Base-by-base conservation (phyloP, 2,888 invertebrate species). In the Beris chalybata region DNA sequence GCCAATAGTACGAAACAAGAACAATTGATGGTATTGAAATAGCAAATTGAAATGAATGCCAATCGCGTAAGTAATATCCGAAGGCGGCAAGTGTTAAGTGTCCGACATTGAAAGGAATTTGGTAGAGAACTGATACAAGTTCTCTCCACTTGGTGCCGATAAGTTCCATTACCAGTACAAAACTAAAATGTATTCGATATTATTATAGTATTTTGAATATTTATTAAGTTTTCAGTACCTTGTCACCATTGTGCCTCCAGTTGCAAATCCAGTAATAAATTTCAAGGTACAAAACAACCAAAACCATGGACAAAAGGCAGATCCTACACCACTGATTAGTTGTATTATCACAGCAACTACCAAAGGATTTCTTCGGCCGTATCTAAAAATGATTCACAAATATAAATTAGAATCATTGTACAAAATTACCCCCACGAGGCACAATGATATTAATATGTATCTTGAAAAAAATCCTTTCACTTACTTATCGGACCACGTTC, bases 221-320 rank as follows among this genome's bases (percentile, higher is more conserved):
- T 12, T 53, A 53, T 31, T 4, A 31, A 12, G 7, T 13, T 31
- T 32, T 4, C 9, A n/a, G 48, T 52, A 61, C 74, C 72, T 73
- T 47, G 89, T 90, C 59, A 91, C 87, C 89, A 92, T 92, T 0
- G 89, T 89, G 31, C 91, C 92, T 58, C 90, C 91, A 9, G 89
- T 89, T 4, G 89, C 89, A 15, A 89, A 82, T 1, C 90, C 90
- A 43, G 87, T 84, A 22, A 90, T 73, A 74, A 91, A 88, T 56
- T 90, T 83, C 56, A 90, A 82, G 0, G 86, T 71, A 3, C 89
- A 83, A 73, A 91, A 89, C 6, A 80, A 55, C 72, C 76, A 74
- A 64, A 86, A 86, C 83, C 88, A 88, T 6, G 90, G 86, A 1
- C 88, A 85, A 72, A 89, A 84, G 0, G 90, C 88, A 45, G 89